phyloP scores from a whole-genome alignment of 2,888 invertebrate genomes.

The Invenusta paracnida region DNA sequence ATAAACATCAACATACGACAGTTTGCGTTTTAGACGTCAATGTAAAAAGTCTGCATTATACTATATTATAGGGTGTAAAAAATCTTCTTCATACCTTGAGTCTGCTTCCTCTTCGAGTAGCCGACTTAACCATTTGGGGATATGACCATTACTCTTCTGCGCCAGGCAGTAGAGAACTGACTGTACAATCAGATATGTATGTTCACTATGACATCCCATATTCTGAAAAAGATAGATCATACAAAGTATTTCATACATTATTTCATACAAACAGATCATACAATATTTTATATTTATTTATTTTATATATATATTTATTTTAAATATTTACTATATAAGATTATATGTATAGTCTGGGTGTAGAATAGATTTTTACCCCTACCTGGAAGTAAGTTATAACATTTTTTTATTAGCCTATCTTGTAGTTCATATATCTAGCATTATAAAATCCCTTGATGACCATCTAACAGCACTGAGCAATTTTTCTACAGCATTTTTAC shows the following conservation, averaged over 20 bases:
- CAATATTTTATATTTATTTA: no score
- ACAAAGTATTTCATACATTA: not conserved
- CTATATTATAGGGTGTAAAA: not conserved
- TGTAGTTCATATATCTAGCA: not conserved
- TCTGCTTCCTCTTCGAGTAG: slow-evolving; percentile 38
- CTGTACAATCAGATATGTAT: slow-evolving; percentile 40
- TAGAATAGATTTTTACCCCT: not conserved
- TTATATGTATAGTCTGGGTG: not conserved
- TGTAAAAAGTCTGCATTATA: not conserved
- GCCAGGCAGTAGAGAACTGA: slow-evolving; percentile 32
- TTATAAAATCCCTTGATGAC: not conserved
- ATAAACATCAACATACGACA: no score
- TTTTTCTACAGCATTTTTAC: not conserved
- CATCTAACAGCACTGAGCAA: not conserved
- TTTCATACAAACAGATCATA: no score
- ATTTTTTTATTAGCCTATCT: not conserved
- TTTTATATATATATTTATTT: no score
- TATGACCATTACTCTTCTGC: slow-evolving; percentile 35
- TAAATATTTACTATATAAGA: not conserved
- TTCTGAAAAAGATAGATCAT: slow-evolving; percentile 31
- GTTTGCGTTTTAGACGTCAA: no score
- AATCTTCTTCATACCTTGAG: not conserved
- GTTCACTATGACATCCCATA: slow-evolving; percentile 42
- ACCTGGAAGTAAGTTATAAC: not conserved
- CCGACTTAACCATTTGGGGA: slow-evolving; percentile 36